Base-by-base conservation (phyloP, 1,140 invertebrate species). In the Gerris buenoi region DNA sequence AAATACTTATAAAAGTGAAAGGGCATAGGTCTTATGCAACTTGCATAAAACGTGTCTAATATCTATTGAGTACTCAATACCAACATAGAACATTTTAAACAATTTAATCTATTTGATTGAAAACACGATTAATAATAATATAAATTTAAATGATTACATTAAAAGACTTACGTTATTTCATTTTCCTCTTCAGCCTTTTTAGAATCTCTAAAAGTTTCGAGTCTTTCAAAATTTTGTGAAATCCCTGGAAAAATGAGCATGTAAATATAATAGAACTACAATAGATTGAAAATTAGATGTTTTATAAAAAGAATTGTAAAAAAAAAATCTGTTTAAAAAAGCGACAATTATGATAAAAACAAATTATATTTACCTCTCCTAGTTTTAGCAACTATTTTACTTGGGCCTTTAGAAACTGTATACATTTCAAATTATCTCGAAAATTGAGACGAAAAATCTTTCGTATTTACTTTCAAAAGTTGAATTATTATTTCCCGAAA, bases 331-430 rank as follows among this genome's bases (percentile, higher is more conserved):
- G 15, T 25, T 33, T 10, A n/a, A 46, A 27, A 68, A 22, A 59
- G 28, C n/a, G 27, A 57, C 57, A 61, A 25, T n/a, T n/a, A n/a
- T n/a, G n/a, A 61, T 62, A 25, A 13, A 18, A 25, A 65, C 23
- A 63, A 25, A 62, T 25, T 25, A 15, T 25, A 74, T 76, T 77
- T 80, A 90, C 88, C 88, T 83, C 88, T 81, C 74, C 89, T 81
- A 70, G 88, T 87, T 83, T 91, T 91, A 63, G 88, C 87, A 70
- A 89, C 88, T 74, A 90, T 88, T 80, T 91, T 90, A 78, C 87
- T 90, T 64, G 88, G 88, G 66, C 87, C 87, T 81, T 90, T 90
- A 67, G 86, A 86, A 71, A 91, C 85, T 72, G 88, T 90, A 81
- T 91, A 91, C 89, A 91, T 90, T 72, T 79, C 68, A 66, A 33